phyloP scores from a whole-genome alignment of 92 coral and sea anemone species.

The Chrysogorgia sp. region DNA sequence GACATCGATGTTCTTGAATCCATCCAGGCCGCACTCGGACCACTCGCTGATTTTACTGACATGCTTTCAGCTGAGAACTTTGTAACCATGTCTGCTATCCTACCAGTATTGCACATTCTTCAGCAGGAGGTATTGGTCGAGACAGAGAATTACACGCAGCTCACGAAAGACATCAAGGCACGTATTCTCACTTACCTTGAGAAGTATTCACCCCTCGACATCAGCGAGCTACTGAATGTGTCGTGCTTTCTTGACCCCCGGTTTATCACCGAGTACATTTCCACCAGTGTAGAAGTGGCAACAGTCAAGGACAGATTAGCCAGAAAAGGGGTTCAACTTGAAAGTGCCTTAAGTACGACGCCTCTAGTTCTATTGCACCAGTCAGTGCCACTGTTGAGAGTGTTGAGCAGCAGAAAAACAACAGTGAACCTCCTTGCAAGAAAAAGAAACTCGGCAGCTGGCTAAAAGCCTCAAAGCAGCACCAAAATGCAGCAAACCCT shows the following conservation, averaged over 20 bases:
- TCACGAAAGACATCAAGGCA: too few species aligned
- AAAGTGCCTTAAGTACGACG: neutral
- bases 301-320: slow-evolving; percentile 2
- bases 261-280: neutral
- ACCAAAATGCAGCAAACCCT: neutral
- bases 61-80: too few species aligned
- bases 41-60: too few species aligned
- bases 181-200: neutral
- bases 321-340: slow-evolving; percentile 17
- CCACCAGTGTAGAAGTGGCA: too few species aligned
- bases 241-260: too few species aligned
- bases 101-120: neutral
- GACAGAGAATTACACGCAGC: too few species aligned
- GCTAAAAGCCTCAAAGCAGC: slow-evolving; percentile 9
- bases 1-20: too few species aligned
- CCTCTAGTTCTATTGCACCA: slow-evolving; percentile 3
- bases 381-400: slow-evolving; percentile 5
- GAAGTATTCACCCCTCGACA: too few species aligned
- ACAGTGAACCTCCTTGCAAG: slow-evolving; percentile 4
- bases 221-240: too few species aligned
- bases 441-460: slow-evolving; percentile 10
- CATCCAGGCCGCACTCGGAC: too few species aligned
- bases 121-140: neutral
- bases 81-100: too few species aligned
- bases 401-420: neutral